A percentile compares a stretch with the other conserved stretches of the same genome.
These are phyloP conservation scores for Ennomos fuscantarius DNA, from an alignment of 2,888 invertebrate genomes.

Conservation along the genomic window DNA sequence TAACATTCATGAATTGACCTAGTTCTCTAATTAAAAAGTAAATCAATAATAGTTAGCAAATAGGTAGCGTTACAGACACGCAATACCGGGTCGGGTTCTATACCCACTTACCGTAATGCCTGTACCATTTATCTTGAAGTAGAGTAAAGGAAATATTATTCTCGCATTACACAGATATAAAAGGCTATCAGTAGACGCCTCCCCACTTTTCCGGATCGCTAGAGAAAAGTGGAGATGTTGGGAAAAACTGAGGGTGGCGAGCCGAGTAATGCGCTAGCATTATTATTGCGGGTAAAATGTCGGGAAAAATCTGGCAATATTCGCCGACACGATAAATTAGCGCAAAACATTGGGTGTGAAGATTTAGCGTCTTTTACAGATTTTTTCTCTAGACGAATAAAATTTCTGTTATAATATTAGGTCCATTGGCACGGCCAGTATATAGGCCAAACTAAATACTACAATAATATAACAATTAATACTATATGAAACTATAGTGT, in stretches of 20 bases:
- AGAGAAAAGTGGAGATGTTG: conserved; percentile 51
- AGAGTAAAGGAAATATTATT: conserved; percentile 59
- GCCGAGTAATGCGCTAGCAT: conserved; percentile 66
- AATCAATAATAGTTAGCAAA: too few species aligned
- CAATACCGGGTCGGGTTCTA: conserved; percentile 2
- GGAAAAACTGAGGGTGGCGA: conserved; percentile 62
- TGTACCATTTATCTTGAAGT: conserved; percentile 41
- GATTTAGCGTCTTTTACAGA: neutral
- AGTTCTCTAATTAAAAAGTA: too few species aligned
- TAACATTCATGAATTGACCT: too few species aligned
- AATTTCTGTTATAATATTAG: too few species aligned
- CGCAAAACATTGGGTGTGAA: conserved; percentile 30
- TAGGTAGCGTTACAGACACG: neutral
- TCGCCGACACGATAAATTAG: conserved; percentile 53
- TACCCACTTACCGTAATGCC: conserved; percentile 17
- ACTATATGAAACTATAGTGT: too few species aligned
- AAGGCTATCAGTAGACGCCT: conserved; percentile 61
- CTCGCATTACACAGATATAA: conserved; percentile 65
- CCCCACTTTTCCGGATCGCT: conserved; percentile 62
- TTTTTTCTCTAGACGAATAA: too few species aligned
- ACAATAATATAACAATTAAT: too few species aligned
- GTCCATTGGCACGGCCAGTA: too few species aligned
- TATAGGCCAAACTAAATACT: too few species aligned
- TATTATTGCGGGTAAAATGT: conserved; percentile 69
- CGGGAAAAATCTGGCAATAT: conserved; percentile 61